phyloP scores from a whole-genome alignment of 1,140 invertebrate genomes.

The Pemphigus obesinymphae region DNA sequence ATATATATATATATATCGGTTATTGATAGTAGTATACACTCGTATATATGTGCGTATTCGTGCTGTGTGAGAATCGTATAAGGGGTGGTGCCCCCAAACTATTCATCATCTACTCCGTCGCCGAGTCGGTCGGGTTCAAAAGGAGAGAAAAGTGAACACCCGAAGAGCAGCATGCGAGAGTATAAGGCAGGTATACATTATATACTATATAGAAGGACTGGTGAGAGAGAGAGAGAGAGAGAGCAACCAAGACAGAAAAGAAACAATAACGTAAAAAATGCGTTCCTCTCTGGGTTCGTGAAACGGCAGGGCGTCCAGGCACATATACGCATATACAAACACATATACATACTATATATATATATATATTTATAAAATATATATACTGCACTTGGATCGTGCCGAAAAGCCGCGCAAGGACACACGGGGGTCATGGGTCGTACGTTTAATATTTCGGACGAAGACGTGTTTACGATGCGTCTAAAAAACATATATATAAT shows the following conservation, averaged over 20 bases:
- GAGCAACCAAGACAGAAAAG: constrained; percentile 1
- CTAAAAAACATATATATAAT: constrained; percentile 3
- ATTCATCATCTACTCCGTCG: constrained; percentile 29
- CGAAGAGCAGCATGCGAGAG: background rate
- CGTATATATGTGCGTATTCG: background rate
- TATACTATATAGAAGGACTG: background rate
- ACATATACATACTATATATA: background rate
- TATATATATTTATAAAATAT: too few relatives aligned
- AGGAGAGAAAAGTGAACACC: constrained; percentile 10
- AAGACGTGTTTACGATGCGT: constrained; percentile 40
- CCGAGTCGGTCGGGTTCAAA: constrained; percentile 34
- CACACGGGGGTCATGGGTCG: constrained; percentile 23
- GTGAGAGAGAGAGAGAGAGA: background rate
- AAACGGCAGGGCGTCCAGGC: constrained; percentile 36
- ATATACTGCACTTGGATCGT: constrained; percentile 26
- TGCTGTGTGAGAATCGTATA: background rate
- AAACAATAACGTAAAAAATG: constrained; percentile 40
- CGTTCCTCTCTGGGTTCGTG: constrained; percentile 22
- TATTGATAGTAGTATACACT: background rate
- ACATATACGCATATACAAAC: background rate
- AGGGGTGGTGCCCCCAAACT: constrained; percentile 28
- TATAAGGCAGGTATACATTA: background rate
- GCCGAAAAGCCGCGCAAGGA: constrained; percentile 37
- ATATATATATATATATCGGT: background rate
- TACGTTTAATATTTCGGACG: constrained; percentile 36